Evolutionary conservation across 2,888 invertebrate genomes (phyloP).

Genomic region (Hetaerina titia): DNA sequence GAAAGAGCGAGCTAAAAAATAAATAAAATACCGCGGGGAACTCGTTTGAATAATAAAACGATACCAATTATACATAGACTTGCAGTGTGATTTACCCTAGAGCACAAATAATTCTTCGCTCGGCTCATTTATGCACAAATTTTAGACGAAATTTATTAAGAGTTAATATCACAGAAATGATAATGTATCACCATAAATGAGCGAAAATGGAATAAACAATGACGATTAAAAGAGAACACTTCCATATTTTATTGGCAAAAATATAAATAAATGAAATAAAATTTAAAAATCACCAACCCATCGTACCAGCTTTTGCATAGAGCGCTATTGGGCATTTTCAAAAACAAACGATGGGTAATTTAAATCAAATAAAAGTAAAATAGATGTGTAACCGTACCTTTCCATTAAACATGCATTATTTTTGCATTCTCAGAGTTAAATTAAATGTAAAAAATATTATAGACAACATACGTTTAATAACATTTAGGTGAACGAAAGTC

Average conservation of each 20-base stretch:
- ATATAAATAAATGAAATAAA: not conserved
- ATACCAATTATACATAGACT: not conserved
- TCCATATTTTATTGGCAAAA: not conserved
- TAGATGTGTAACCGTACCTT: not conserved
- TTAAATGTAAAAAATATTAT: not conserved
- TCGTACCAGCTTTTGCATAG: not conserved
- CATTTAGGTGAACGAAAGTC: too few relatives aligned
- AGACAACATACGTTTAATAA: not conserved
- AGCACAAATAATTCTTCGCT: not conserved
- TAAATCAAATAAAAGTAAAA: not conserved
- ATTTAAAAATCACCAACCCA: not conserved
- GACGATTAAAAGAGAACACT: not conserved
- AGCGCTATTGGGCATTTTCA: not conserved
- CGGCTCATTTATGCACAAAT: not conserved
- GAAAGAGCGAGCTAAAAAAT: not conserved
- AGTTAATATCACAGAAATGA: not conserved
- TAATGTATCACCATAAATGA: not conserved
- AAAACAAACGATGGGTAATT: not conserved
- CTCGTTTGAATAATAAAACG: not conserved
- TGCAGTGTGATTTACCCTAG: not conserved
- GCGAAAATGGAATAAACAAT: not conserved
- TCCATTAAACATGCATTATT: not conserved
- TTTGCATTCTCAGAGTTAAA: not conserved
- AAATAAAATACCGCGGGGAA: constrained; percentile 7
- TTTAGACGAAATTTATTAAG: not conserved